These are phyloP conservation scores for Cebidichthys violaceus DNA, from an alignment of 2,113 vertebrate genomes.

Conservation along the genomic window DNA sequence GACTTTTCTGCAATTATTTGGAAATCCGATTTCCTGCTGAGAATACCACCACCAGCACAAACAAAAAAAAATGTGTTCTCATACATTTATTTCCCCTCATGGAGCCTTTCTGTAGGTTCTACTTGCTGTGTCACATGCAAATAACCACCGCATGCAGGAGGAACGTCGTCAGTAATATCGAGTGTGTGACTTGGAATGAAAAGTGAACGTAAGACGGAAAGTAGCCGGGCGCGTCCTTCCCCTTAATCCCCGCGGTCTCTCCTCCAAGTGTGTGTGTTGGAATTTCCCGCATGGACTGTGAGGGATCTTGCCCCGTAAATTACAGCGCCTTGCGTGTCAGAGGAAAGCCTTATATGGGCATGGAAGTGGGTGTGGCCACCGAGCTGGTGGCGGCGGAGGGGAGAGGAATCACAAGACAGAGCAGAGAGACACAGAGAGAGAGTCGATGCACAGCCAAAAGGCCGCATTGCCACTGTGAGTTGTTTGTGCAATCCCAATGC, in stretches of 20 bases:
- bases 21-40: neutral
- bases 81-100: too few relatives aligned
- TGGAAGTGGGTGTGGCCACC: conserved; percentile 83
- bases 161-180: neutral
- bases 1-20: neutral
- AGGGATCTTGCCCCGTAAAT: conserved; percentile 79
- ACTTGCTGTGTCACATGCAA: neutral
- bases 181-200: conserved; percentile 9
- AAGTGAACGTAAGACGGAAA: conserved; percentile 19
- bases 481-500: conserved; percentile 67
- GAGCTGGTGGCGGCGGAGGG: conserved; percentile 25
- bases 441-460: conserved; percentile 54
- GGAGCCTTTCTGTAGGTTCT: conserved; percentile 2
- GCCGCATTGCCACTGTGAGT: conserved; percentile 50
- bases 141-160: neutral
- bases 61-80: neutral
- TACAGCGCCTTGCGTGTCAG: conserved; percentile 71
- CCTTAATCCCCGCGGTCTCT: conserved; percentile 20
- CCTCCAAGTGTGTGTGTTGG: conserved; percentile 77
- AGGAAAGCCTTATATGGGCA: conserved; percentile 83
- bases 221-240: conserved; percentile 21
- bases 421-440: conserved; percentile 38
- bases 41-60: neutral
- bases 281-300: conserved; percentile 85
- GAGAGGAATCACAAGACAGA: conserved; percentile 81